Evolutionary conservation across 2,797 vertebrate species (phyloP).

Genomic region (Melopsittacus undulatus): DNA sequence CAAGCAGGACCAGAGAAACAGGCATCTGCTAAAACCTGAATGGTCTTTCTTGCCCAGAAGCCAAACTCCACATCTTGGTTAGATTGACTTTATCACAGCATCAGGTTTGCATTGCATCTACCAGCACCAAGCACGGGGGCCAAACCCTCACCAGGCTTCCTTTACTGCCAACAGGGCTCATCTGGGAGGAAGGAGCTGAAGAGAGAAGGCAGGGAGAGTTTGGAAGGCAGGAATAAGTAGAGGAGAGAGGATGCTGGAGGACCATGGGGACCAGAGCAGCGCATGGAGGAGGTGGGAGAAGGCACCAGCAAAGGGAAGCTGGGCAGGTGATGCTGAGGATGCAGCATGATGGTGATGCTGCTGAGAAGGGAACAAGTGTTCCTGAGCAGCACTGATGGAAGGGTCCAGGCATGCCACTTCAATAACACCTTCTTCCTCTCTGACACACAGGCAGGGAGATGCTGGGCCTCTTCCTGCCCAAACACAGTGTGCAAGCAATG

Average conservation of each 20-base stretch:
- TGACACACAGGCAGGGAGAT: background rate
- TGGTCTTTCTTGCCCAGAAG: background rate
- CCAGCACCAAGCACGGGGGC: background rate
- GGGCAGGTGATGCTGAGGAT: background rate
- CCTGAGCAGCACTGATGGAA: background rate
- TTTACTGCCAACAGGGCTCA: background rate
- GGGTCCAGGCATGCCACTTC: background rate
- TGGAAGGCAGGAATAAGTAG: background rate
- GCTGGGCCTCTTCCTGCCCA: slow-evolving; percentile 6
- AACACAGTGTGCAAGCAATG: background rate
- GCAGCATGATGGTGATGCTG: background rate
- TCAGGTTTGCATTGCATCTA: background rate
- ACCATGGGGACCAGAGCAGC: background rate
- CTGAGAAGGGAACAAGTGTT: background rate
- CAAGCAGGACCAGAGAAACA: rapidly evolving
- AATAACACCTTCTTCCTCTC: background rate
- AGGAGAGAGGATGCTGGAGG: background rate
- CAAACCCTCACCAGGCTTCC: background rate
- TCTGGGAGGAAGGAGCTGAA: background rate
- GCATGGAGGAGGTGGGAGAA: background rate
- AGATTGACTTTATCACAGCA: background rate
- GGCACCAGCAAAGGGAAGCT: background rate
- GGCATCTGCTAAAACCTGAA: background rate
- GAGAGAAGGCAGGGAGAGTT: background rate
- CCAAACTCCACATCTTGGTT: background rate